A percentile compares a stretch with the other conserved stretches of the same genome.
Conservation (phyloP, 2,888 invertebrate species). For the Oxystoma pomonae region DNA sequence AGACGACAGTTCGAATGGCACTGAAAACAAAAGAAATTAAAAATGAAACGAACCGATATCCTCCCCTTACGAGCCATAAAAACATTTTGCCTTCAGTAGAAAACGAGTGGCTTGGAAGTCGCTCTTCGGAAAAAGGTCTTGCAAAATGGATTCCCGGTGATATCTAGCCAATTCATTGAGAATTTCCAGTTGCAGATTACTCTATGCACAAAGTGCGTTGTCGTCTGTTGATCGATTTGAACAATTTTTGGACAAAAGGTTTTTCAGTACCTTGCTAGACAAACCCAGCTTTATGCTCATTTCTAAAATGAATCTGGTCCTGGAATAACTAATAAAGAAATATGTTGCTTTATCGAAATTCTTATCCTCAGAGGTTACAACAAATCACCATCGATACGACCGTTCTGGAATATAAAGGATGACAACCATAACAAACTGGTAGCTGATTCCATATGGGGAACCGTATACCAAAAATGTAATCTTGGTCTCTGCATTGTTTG, state of each 20-base stretch:
- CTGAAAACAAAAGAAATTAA: neutral
- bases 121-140: constrained; percentile 4
- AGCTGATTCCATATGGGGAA: no score
- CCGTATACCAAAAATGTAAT: no score
- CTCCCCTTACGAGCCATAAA: neutral
- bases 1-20: constrained; percentile 3
- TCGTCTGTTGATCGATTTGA: constrained; percentile 15
- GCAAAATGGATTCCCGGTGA: constrained; percentile 12
- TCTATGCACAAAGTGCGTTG: constrained; percentile 11
- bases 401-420: no score
- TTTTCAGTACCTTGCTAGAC: constrained; percentile 10
- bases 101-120: constrained; percentile 10
- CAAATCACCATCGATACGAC: no score
- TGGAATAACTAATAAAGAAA: constrained; percentile 15
- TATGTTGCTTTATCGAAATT: constrained; percentile 20
- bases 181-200: constrained; percentile 15
- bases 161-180: constrained; percentile 11
- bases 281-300: constrained; percentile 18
- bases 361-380: no score
- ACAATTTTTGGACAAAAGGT: constrained; percentile 17
- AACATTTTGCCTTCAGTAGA: neutral
- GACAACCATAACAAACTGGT: no score
- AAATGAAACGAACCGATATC: neutral
- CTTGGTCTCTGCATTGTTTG: no score
- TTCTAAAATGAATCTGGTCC: constrained; percentile 17